These are phyloP conservation scores for Campopleginae sp. DNA, from an alignment of 2,888 invertebrate genomes.

Conservation along the genomic window DNA sequence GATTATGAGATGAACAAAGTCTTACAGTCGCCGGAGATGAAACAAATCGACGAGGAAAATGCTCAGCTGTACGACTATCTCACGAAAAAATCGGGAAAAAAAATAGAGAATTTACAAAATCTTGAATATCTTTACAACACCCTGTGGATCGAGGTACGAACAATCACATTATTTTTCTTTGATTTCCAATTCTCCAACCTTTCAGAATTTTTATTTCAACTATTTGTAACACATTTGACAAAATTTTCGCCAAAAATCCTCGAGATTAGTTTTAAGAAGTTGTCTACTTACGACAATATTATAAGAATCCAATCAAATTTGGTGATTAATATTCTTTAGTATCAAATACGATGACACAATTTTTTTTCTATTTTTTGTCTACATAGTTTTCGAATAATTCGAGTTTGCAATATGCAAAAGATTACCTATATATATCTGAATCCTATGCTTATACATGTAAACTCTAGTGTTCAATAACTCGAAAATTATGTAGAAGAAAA, in stretches of 20 bases:
- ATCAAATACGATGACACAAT: too few relatives aligned
- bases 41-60: slow-evolving; percentile 86
- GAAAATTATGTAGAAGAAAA: too few relatives aligned
- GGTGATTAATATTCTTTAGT: too few relatives aligned
- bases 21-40: slow-evolving; percentile 85
- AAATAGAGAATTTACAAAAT: slow-evolving; percentile 85
- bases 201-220: neutral
- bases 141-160: slow-evolving; percentile 87
- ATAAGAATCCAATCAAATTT: too few relatives aligned
- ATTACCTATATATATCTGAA: too few relatives aligned
- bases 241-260: neutral
- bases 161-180: slow-evolving; percentile 7
- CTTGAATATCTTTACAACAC: slow-evolving; percentile 88
- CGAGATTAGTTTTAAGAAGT: neutral
- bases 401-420: too few relatives aligned
- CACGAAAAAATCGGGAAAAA: slow-evolving; percentile 87
- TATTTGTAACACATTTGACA: neutral
- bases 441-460: too few relatives aligned
- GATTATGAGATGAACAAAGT: slow-evolving; percentile 86
- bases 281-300: too few relatives aligned
- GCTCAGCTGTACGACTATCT: slow-evolving; percentile 88
- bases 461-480: too few relatives aligned
- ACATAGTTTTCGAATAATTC: too few relatives aligned
- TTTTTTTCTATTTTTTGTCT: too few relatives aligned
- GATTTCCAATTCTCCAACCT: neutral